Conservation (phyloP, 2,113 vertebrate genomes). For the Loxodonta africana region DNA sequence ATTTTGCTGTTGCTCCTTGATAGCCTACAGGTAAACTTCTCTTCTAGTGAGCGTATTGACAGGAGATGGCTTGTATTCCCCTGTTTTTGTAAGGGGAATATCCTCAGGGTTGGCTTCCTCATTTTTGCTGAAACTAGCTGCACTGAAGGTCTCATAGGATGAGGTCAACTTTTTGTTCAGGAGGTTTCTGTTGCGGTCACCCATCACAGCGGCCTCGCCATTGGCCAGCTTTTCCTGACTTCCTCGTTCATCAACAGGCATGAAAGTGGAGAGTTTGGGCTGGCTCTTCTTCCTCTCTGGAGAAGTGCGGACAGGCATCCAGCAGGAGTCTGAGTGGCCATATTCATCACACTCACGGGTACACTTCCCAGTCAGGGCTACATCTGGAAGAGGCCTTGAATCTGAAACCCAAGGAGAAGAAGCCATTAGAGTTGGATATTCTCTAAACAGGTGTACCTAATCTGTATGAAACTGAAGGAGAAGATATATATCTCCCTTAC, state of each 20-base stretch:
- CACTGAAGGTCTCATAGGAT: slow-evolving; percentile 96
- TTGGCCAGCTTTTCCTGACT: slow-evolving; percentile 98
- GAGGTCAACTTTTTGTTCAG: slow-evolving; percentile 99
- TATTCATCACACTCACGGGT: slow-evolving; percentile 99
- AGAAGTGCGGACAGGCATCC: slow-evolving; percentile 99
- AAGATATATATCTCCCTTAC: background rate
- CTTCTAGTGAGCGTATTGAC: slow-evolving; percentile 98
- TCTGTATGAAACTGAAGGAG: slow-evolving; percentile 26
- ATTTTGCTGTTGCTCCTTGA: slow-evolving; percentile 80
- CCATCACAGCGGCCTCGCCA: slow-evolving; percentile 97
- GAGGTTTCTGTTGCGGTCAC: slow-evolving; percentile 99
- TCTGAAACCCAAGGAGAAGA: slow-evolving; percentile 90
- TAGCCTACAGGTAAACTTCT: slow-evolving; percentile 98
- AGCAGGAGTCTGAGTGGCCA: slow-evolving; percentile 99
- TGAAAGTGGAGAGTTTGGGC: slow-evolving; percentile 99
- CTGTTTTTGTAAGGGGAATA: slow-evolving; percentile 97
- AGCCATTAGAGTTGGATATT: slow-evolving; percentile 32
- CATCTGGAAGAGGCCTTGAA: slow-evolving; percentile 99
- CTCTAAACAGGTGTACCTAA: background rate
- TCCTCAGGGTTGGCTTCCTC: slow-evolving; percentile 95
- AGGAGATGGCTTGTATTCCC: slow-evolving; percentile 98
- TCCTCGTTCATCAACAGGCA: slow-evolving; percentile 95
- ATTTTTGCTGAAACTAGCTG: slow-evolving; percentile 94
- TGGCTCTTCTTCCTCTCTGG: slow-evolving; percentile 98
- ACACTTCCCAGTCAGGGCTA: slow-evolving; percentile 99